Conservation (phyloP, 1,140 invertebrate species). For the Carcinoscorpius rotundicauda region DNA sequence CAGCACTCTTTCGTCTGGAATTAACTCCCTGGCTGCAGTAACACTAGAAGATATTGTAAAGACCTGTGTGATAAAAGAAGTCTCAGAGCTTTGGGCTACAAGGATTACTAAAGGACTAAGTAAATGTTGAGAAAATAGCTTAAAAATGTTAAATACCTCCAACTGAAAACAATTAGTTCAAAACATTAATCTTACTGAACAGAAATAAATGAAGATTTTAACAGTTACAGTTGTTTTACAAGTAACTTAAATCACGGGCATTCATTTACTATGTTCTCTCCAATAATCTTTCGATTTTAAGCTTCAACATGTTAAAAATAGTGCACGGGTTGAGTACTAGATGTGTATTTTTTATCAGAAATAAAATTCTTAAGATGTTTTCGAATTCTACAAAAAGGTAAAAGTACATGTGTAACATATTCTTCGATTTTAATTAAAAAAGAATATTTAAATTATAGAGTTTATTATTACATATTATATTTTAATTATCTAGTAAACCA, state of each 20-base stretch:
- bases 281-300: neutral
- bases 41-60: constrained; percentile 74
- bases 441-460: too few relatives aligned
- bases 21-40: constrained; percentile 82
- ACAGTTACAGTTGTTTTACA: too few relatives aligned
- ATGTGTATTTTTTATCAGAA: neutral
- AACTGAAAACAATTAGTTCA: neutral
- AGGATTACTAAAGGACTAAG: constrained; percentile 36
- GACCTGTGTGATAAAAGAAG: constrained; percentile 47
- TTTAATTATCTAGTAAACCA: too few relatives aligned
- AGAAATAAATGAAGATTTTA: too few relatives aligned
- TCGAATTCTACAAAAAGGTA: too few relatives aligned
- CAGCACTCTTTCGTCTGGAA: constrained; percentile 78
- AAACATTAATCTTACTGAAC: neutral
- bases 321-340: neutral
- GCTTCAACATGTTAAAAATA: neutral
- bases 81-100: constrained; percentile 37
- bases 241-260: neutral
- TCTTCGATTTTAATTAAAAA: too few relatives aligned
- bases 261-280: neutral
- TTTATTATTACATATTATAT: too few relatives aligned
- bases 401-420: too few relatives aligned
- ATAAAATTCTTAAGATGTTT: neutral
- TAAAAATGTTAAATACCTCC: neutral
- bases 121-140: neutral